phyloP scores from a whole-genome alignment of 2,888 invertebrate species.

The Metacarcinus magister region DNA sequence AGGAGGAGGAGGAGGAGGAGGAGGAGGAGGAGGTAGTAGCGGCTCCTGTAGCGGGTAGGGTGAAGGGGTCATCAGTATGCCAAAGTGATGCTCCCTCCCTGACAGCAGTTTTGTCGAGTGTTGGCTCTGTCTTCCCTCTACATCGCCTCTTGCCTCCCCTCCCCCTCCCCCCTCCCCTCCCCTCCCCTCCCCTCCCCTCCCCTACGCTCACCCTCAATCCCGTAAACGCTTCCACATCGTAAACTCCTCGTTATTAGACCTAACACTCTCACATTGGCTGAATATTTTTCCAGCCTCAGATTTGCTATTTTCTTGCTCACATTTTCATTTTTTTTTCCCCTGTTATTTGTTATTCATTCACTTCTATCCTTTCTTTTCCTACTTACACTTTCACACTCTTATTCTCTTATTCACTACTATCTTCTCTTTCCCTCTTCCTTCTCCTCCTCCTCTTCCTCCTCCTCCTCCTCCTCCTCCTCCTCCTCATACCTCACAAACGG shows the following conservation, averaged over 20 bases:
- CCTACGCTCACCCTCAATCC: background rate
- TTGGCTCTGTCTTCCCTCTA: background rate
- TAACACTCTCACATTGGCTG: background rate
- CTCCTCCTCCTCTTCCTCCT: background rate
- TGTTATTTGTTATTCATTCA: background rate
- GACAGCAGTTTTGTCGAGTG: conserved; percentile 61
- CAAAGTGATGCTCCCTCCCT: conserved; percentile 1
- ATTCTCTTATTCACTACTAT: background rate
- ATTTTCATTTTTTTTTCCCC: too few species aligned
- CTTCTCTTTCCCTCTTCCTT: background rate
- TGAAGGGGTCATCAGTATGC: conserved; percentile 54
- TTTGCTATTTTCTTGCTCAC: background rate
- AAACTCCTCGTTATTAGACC: conserved; percentile 1
- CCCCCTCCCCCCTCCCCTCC: background rate
- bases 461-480: background rate
- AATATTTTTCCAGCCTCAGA: background rate
- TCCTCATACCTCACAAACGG: background rate
- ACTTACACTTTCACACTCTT: background rate
- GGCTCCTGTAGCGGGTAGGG: conserved; percentile 22
- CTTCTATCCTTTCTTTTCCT: background rate
- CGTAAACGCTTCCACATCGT: conserved; percentile 40
- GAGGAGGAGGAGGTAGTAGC: background rate
- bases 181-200: background rate
- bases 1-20: too few species aligned
- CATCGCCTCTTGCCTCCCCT: background rate